Conservation (phyloP, 2,888 invertebrate species). For the Agelastica alni region DNA sequence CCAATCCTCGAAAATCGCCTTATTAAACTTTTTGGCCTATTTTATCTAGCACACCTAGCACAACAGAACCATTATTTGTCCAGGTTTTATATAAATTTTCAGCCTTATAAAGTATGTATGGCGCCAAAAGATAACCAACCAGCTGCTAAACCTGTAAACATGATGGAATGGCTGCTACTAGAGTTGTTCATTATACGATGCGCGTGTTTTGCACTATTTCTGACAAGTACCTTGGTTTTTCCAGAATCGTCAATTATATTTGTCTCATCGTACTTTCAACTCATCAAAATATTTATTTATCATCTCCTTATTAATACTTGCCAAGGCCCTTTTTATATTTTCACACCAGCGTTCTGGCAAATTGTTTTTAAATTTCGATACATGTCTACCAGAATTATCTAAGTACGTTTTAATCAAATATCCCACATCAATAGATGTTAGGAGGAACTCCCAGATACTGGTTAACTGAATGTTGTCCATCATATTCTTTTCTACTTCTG, state of each 20-base stretch:
- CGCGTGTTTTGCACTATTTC: no score
- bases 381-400: conserved; percentile 4
- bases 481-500: conserved; percentile 1
- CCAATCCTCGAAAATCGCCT: not conserved
- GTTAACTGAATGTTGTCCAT: conserved; percentile 6
- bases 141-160: no score
- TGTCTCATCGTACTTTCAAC: not conserved
- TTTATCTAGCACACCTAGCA: no score
- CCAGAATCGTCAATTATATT: not conserved
- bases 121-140: no score
- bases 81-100: not conserved
- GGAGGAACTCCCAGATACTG: conserved; percentile 2
- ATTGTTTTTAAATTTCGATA: conserved; percentile 4
- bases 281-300: no score
- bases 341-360: no score
- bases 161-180: no score
- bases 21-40: not conserved
- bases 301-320: no score
- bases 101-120: no score
- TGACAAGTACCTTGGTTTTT: no score
- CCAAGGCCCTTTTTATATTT: no score
- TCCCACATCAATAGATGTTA: conserved; percentile 7
- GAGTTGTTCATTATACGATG: not conserved
- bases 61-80: no score
- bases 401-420: conserved; percentile 8